A percentile compares a stretch with the other conserved stretches of the same genome.
phyloP scores from a whole-genome alignment of 2,797 vertebrate genomes.

The Xenops minutus region DNA sequence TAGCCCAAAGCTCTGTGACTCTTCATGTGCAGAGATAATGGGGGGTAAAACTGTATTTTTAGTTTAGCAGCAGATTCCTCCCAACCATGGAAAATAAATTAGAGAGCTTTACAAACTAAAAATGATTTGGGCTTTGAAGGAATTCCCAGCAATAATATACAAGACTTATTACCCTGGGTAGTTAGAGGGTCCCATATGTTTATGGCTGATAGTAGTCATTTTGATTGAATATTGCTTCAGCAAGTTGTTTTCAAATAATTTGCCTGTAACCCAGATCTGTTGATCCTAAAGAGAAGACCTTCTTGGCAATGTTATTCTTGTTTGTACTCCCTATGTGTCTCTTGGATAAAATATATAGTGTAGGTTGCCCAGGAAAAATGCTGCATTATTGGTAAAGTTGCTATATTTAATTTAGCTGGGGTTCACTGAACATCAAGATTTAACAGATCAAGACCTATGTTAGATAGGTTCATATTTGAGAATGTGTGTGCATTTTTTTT shows the following conservation, averaged over 20 bases:
- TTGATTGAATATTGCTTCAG: constrained; percentile 76
- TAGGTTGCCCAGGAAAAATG: background rate
- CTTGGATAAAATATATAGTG: background rate
- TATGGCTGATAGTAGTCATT: constrained; percentile 74
- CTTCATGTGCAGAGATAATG: constrained; percentile 78
- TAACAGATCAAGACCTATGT: background rate
- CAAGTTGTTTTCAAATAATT: constrained; percentile 72
- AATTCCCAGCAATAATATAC: constrained; percentile 80
- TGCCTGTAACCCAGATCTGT: constrained; percentile 41
- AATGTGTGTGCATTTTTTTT: rapidly evolving
- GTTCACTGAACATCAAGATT: background rate
- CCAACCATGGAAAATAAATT: constrained; percentile 79
- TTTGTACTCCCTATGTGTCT: background rate
- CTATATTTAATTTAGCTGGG: background rate
- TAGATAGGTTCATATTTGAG: background rate
- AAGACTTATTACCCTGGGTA: constrained; percentile 80
- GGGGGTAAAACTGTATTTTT: constrained; percentile 71
- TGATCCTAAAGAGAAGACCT: constrained; percentile 14
- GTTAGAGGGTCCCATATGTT: constrained; percentile 68
- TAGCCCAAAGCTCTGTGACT: constrained; percentile 80
- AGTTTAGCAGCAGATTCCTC: constrained; percentile 66
- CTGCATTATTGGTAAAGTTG: background rate
- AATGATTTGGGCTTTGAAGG: constrained; percentile 72
- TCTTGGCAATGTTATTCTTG: background rate
- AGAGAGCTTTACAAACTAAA: constrained; percentile 72